Percentiles rank a stretch among this genome's conserved stretches.
These are phyloP conservation scores for Maconellicoccus hirsutus DNA, from an alignment of 1,140 invertebrate species.

Conservation along the genomic window DNA sequence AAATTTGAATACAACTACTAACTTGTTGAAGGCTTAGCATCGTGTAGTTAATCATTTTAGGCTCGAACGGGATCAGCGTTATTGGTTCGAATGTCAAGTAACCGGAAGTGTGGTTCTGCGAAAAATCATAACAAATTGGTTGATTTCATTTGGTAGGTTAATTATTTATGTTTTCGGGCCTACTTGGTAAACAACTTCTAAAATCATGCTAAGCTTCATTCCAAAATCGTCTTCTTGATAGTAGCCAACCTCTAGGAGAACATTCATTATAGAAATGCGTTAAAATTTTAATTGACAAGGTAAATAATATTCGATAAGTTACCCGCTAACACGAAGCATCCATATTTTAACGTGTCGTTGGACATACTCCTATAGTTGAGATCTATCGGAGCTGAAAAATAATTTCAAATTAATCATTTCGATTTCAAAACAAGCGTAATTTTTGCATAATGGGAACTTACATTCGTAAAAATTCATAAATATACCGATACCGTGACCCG, in stretches of 20 bases:
- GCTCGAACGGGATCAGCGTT: slow-evolving; percentile 85
- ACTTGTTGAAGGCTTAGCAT: slow-evolving; percentile 65
- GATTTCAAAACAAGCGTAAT: not conserved
- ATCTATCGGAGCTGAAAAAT: slow-evolving; percentile 52
- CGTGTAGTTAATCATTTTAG: slow-evolving; percentile 69
- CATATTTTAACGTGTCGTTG: slow-evolving; percentile 52
- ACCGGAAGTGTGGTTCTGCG: slow-evolving; percentile 36
- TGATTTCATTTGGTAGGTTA: not conserved
- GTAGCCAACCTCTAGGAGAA: slow-evolving; percentile 57
- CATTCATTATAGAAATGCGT: not conserved
- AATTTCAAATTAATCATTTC: not conserved
- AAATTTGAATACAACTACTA: slow-evolving; percentile 32
- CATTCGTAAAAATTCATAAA: slow-evolving; percentile 76
- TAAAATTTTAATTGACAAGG: not conserved
- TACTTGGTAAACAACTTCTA: slow-evolving; percentile 60
- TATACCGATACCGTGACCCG: slow-evolving; percentile 80
- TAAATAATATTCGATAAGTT: slow-evolving; percentile 13
- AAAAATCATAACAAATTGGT: not conserved
- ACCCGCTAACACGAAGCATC: slow-evolving; percentile 49
- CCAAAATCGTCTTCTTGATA: slow-evolving; percentile 79
- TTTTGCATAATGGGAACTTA: slow-evolving; percentile 35
- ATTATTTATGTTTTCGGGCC: slow-evolving; percentile 22
- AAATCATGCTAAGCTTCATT: slow-evolving; percentile 78
- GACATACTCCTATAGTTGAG: slow-evolving; percentile 31
- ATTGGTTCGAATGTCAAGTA: slow-evolving; percentile 66